Conservation (phyloP, 2,797 vertebrate species). For the Pipistrellus kuhlii region DNA sequence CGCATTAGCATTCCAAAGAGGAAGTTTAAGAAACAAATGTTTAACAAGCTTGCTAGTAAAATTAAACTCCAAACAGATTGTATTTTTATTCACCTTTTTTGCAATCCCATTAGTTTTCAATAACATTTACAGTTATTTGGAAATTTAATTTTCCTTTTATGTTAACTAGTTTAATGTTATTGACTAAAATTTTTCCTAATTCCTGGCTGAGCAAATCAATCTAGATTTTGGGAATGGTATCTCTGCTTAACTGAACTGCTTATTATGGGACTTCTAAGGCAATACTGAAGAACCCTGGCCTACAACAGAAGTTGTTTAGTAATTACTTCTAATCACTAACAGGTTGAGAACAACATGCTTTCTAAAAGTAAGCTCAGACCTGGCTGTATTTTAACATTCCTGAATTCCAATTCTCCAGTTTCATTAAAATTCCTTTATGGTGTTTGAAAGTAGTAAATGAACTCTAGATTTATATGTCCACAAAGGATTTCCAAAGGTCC, state of each 20-base stretch:
- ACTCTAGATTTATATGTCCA: conserved; percentile 19
- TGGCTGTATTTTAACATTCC: conserved; percentile 46
- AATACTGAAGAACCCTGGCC: background rate
- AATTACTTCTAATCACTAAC: conserved; percentile 48
- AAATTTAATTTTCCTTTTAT: conserved; percentile 51
- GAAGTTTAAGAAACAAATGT: background rate
- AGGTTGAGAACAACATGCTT: background rate
- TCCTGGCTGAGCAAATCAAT: background rate
- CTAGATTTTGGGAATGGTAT: background rate
- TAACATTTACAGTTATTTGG: background rate
- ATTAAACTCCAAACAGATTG: background rate
- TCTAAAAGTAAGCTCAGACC: conserved; percentile 31
- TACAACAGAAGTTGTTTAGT: conserved; percentile 26
- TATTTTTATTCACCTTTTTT: conserved; percentile 50
- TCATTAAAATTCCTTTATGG: conserved; percentile 43
- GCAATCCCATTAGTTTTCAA: conserved; percentile 27
- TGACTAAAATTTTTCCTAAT: conserved; percentile 38
- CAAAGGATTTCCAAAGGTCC: background rate
- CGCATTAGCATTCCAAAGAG: background rate
- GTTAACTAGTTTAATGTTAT: background rate
- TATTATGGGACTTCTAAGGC: conserved; percentile 9
- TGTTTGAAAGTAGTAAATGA: conserved; percentile 31
- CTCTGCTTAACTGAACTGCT: background rate
- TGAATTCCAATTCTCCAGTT: conserved; percentile 15
- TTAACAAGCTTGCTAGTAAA: background rate